Evolutionary conservation across 2,113 vertebrate genomes (phyloP).

Genomic region (Istiophorus platypterus): DNA sequence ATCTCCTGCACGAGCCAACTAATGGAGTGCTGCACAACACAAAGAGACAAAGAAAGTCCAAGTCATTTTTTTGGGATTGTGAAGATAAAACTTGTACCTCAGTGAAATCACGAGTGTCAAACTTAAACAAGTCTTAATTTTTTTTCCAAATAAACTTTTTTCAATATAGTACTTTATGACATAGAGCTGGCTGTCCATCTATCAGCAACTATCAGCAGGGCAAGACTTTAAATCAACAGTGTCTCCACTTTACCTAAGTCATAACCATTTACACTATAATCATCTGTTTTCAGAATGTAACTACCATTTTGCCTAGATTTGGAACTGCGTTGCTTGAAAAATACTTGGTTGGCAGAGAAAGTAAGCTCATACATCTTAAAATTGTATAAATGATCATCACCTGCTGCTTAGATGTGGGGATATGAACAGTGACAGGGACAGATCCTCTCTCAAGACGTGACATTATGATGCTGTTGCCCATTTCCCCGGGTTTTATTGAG

Average conservation of each 20-base stretch:
- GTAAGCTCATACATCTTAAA: background rate
- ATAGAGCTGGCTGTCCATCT: too few species aligned
- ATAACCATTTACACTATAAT: too few species aligned
- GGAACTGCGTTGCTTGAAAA: too few species aligned
- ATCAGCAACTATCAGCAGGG: too few species aligned
- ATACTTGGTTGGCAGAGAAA: background rate
- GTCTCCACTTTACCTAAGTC: too few species aligned
- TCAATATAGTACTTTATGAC: too few species aligned
- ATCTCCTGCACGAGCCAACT: slow-evolving; percentile 85
- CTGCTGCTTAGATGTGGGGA: slow-evolving; percentile 82
- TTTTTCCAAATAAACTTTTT: background rate
- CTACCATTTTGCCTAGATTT: too few species aligned
- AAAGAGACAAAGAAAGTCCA: background rate
- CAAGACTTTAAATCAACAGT: too few species aligned
- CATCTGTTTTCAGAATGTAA: background rate
- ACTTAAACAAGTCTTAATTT: background rate
- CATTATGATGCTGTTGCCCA: slow-evolving; percentile 86
- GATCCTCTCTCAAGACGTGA: slow-evolving; percentile 86
- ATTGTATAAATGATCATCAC: slow-evolving; percentile 65
- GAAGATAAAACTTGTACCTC: background rate
- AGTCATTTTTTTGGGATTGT: background rate
- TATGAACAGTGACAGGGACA: slow-evolving; percentile 85
- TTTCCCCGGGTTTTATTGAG: slow-evolving; percentile 77
- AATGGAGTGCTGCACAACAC: slow-evolving; percentile 80
- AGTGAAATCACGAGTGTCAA: background rate